Base-by-base conservation (phyloP, 92 coral and sea anemone species). In the Micromussa lordhowensis region DNA sequence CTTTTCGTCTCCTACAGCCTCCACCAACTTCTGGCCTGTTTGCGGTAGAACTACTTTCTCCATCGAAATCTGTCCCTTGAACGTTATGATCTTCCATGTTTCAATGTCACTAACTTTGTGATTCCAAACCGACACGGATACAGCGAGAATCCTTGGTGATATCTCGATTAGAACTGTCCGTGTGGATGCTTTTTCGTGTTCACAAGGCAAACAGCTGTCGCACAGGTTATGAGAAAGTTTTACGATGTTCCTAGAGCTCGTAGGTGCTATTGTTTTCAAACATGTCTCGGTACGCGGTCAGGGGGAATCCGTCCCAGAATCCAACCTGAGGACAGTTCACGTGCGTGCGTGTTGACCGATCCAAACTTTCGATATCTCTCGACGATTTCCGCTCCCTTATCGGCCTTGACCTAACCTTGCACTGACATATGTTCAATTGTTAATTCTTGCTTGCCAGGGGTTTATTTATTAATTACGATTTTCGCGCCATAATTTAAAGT, bases 361-460 rank as follows among this genome's bases (percentile, higher is more conserved):
- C 30, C 18, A 76, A 35, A 32, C 53, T 28, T 49, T 22, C 55
- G 54, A 76, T 75, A 59, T 85, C 88, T 85, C 68, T 87, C 80
- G 66, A 78, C 88, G 88, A 87, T 87, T 93, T 93, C 95, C 93
- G 93, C 51, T 86, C 61, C 75, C 93, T 90, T 93, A 90, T 93
- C 95, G 63, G 82, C 59, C 87, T 68, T 83, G 93, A 90, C 95
- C 81, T 54, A 72, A 84, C 55, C 95, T 80, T 82, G 63, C n/a
- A 35, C 70, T 92, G 90, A 89, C 95, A 85, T 90, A 55, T 80
- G 88, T 64, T 85, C 88, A 86, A 86, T 85, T 85, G 85, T 71
- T 82, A 59, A 88, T 86, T 92, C 77, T 55, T 82, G 73, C 69
- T 88, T 59, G 24, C 81, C 75, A 49, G 61, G 75, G 58, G 75